A percentile compares a stretch with the other conserved stretches of the same genome.
Evolutionary conservation across 37 sponge, comb jelly and placozoan genomes (phyloP).

Genomic region (Spongilla lacustris): DNA sequence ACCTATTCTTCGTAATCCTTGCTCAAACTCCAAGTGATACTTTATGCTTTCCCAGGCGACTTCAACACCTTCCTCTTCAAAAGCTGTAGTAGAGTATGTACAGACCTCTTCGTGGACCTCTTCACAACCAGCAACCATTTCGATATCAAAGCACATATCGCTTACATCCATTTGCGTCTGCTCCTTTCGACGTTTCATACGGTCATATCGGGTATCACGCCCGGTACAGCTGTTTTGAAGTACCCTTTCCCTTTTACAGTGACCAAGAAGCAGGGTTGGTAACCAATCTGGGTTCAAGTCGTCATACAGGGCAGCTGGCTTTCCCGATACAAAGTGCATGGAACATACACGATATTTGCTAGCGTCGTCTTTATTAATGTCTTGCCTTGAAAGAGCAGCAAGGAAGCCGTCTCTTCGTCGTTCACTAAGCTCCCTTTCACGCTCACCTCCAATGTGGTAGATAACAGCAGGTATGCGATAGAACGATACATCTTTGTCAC

Average conservation of each 20-base stretch:
- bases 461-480: conserved; percentile 44
- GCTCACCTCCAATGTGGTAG: conserved; percentile 2
- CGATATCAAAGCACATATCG: too few species aligned
- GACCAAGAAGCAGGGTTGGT: background rate
- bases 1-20: too few species aligned
- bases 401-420: conserved; percentile 35
- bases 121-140: conserved; percentile 52
- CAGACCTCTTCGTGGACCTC: conserved; percentile 69
- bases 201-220: too few species aligned
- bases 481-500: conserved; percentile 42
- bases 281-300: background rate
- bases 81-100: too few species aligned
- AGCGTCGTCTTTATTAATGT: conserved; percentile 2
- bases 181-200: too few species aligned
- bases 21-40: too few species aligned
- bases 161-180: too few species aligned
- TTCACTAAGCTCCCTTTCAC: conserved; percentile 15
- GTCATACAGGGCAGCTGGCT: background rate
- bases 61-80: conserved; percentile 83
- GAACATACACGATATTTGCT: conserved; percentile 41
- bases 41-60: too few species aligned
- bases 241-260: too few species aligned
- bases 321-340: conserved; percentile 32
- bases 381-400: conserved; percentile 28
- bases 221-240: too few species aligned